Conservation (phyloP, 2,113 vertebrate species). For the Bos taurus region ARS-UCD2.0 NC_037344.1:40397001-40397500, state of each 20-base stretch:
- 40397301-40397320: not conserved
- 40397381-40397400: not conserved
- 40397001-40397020: not conserved
- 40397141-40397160: not conserved
- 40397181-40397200: not conserved
- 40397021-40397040: not conserved
- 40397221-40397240: not conserved
- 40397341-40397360: not conserved
- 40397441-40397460: not conserved
- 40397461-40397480: not conserved
- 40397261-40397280: not conserved
- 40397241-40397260: rapidly evolving
- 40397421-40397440: rapidly evolving
- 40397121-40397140: not conserved
- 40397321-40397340: not conserved
- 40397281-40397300: not conserved
- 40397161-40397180: not conserved
- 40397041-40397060: not conserved
- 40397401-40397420: not conserved
- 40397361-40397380: not conserved
- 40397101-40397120: not conserved
- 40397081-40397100: not conserved
- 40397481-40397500: not conserved
- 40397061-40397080: not conserved
- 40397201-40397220: not conserved